phyloP scores from a whole-genome alignment of 1,140 invertebrate genomes.

The Oppia nitens region DNA sequence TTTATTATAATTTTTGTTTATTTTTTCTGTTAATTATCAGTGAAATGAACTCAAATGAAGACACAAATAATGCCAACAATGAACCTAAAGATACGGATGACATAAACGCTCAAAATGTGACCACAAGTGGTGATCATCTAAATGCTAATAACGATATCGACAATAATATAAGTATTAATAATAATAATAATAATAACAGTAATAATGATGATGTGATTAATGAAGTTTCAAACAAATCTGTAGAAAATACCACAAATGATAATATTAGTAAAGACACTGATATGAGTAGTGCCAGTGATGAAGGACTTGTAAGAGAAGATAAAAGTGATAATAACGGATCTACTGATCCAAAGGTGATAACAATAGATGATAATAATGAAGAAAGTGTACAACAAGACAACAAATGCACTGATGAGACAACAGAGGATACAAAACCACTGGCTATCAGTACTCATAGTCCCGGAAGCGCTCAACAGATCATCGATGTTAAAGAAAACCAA shows the following conservation, averaged over 20 bases:
- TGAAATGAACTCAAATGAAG: background rate
- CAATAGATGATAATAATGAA: background rate
- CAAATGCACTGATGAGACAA: background rate
- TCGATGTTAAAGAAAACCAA: background rate
- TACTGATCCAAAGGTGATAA: background rate
- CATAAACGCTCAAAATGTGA: background rate
- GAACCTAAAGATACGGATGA: background rate
- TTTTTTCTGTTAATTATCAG: too few species aligned
- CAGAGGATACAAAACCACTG: background rate
- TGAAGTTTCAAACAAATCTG: too few species aligned
- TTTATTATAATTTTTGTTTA: too few species aligned
- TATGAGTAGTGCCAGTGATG: background rate
- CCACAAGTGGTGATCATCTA: background rate
- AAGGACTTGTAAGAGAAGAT: background rate
- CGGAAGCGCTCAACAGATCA: background rate
- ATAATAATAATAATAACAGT: background rate
- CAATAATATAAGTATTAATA: background rate
- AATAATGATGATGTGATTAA: background rate
- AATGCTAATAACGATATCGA: background rate
- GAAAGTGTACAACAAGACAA: background rate
- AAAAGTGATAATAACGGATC: background rate
- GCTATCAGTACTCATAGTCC: background rate
- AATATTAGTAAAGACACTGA: background rate
- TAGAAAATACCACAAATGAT: background rate
- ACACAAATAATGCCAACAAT: background rate